Evolutionary conservation across 2,888 invertebrate species (phyloP).

Genomic region (Volucella inanis): DNA sequence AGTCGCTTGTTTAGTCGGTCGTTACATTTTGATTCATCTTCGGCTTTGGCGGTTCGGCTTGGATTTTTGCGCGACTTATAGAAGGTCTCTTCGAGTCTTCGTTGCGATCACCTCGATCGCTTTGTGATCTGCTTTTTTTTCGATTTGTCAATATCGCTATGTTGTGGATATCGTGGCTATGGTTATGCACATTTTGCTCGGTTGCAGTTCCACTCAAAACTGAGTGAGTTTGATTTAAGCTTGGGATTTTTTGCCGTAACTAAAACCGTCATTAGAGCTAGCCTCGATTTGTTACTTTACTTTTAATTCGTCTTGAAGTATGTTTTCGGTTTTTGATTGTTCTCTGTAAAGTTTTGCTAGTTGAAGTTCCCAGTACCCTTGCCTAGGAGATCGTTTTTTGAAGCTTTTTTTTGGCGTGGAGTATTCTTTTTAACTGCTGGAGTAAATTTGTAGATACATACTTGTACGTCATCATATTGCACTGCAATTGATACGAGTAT

Average conservation of each 20-base stretch:
- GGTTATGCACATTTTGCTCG: conserved; percentile 27
- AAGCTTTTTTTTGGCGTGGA: background rate
- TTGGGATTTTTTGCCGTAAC: conserved; percentile 10
- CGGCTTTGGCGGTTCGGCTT: conserved; percentile 58
- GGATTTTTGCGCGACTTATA: conserved; percentile 44
- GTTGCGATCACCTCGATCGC: conserved; percentile 4
- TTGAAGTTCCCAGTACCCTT: conserved; percentile 39
- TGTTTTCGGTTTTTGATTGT: conserved; percentile 47
- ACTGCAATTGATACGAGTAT: background rate
- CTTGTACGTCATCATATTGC: conserved; percentile 4
- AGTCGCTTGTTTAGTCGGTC: conserved; percentile 23
- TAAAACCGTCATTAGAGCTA: too few relatives aligned
- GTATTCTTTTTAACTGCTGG: background rate
- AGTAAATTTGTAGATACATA: background rate
- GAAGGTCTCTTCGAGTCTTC: conserved; percentile 44
- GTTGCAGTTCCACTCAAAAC: conserved; percentile 55
- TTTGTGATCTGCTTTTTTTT: conserved; percentile 13
- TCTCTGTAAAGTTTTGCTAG: conserved; percentile 30
- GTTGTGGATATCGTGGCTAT: conserved; percentile 18
- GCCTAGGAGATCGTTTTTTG: conserved; percentile 43
- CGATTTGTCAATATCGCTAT: conserved; percentile 11
- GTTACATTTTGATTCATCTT: conserved; percentile 46
- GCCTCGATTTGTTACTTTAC: too few relatives aligned
- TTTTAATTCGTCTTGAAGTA: conserved; percentile 38
- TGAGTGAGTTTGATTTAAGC: conserved; percentile 44